These are phyloP conservation scores for Catamblyrhynchus diadema DNA, from an alignment of 2,797 vertebrate species.

Conservation along the genomic window DNA sequence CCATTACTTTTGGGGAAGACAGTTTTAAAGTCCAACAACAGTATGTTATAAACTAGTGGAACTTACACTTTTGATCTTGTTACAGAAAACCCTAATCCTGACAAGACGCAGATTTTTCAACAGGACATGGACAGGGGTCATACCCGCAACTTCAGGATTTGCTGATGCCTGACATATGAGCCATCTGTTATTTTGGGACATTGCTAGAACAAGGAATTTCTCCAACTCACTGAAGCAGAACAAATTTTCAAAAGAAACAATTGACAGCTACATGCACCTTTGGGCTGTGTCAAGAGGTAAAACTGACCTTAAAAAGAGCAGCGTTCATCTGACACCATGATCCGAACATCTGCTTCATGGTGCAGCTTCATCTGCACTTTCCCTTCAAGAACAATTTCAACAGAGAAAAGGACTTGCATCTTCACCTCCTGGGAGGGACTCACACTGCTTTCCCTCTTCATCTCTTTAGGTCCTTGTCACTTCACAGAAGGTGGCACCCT, in stretches of 20 bases:
- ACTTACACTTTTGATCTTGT: background rate
- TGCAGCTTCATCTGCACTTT: background rate
- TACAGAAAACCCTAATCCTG: background rate
- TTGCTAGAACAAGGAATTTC: background rate
- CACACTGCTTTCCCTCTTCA: slow-evolving; percentile 25
- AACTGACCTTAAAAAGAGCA: background rate
- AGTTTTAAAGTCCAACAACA: background rate
- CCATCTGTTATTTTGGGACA: slow-evolving; percentile 23
- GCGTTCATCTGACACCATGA: background rate
- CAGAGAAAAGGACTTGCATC: slow-evolving; percentile 20
- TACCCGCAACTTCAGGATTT: background rate
- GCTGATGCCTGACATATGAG: background rate
- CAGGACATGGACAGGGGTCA: background rate
- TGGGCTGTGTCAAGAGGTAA: background rate
- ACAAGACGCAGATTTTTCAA: background rate
- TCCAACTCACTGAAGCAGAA: background rate
- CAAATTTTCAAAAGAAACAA: background rate
- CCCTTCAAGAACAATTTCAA: slow-evolving; percentile 45
- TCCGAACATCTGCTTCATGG: background rate
- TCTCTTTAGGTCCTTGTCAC: slow-evolving; percentile 46
- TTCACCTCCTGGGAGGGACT: slow-evolving; percentile 13
- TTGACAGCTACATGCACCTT: background rate
- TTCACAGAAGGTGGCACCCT: slow-evolving; percentile 28
- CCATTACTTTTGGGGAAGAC: background rate
- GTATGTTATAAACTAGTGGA: background rate